Conservation (phyloP, 2,888 invertebrate genomes). For the Stictocephala bisonia region DNA sequence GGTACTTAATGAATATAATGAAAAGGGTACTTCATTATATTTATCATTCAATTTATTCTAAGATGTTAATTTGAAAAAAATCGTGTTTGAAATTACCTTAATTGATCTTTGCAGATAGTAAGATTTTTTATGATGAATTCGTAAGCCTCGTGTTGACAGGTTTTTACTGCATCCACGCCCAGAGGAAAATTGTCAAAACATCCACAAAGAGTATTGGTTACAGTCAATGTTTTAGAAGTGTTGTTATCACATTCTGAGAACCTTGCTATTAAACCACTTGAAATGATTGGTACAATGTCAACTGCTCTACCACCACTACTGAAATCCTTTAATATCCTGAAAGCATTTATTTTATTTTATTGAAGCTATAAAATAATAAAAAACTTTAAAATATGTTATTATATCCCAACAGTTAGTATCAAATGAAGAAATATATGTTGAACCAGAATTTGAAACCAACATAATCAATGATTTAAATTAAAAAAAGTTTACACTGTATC, state of each 20-base stretch:
- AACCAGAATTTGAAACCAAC: too few relatives aligned
- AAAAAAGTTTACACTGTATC: too few relatives aligned
- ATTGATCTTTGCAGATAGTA: background rate
- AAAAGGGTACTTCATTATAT: too few relatives aligned
- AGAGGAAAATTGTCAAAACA: slow-evolving; percentile 32
- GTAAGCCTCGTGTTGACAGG: background rate
- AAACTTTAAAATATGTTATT: too few relatives aligned
- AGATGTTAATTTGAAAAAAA: background rate
- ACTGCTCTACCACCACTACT: background rate
- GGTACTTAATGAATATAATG: too few relatives aligned
- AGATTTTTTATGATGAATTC: background rate
- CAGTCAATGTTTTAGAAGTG: background rate
- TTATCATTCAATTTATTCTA: too few relatives aligned
- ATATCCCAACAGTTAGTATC: too few relatives aligned
- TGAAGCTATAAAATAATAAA: too few relatives aligned
- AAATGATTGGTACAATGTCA: background rate
- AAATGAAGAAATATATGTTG: too few relatives aligned
- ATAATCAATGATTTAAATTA: too few relatives aligned
- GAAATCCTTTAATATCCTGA: slow-evolving; percentile 19
- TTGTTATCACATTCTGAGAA: background rate
- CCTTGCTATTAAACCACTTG: background rate
- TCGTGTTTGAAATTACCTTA: slow-evolving; percentile 12
- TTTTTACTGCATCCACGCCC: background rate
- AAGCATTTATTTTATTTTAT: too few relatives aligned
- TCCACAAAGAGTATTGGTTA: slow-evolving; percentile 14